These are phyloP conservation scores for Muntiacus muntjak DNA, from an alignment of 2,113 vertebrate species.

Conservation along the genomic window DNA sequence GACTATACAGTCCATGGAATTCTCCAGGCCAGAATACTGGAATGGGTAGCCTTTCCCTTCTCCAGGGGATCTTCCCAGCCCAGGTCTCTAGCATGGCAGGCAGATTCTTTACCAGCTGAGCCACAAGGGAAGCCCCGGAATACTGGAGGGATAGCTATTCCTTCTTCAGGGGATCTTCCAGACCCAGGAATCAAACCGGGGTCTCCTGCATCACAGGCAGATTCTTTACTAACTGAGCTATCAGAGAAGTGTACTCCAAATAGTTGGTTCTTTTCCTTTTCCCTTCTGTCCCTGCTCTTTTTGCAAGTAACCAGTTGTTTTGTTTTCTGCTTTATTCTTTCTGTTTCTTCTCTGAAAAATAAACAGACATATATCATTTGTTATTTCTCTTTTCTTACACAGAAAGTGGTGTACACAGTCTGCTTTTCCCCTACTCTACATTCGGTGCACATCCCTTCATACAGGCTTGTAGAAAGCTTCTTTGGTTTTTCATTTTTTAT, in stretches of 20 bases:
- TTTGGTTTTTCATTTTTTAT: background rate
- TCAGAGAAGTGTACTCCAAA: background rate
- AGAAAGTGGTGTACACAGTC: background rate
- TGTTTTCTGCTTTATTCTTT: background rate
- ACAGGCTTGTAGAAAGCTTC: background rate
- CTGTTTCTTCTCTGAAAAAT: background rate
- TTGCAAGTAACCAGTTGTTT: background rate
- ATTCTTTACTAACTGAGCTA: background rate
- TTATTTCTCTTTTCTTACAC: background rate
- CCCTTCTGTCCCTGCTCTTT: background rate
- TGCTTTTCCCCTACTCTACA: background rate
- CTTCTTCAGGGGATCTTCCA: background rate
- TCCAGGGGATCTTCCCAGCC: background rate
- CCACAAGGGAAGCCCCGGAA: background rate
- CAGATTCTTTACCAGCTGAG: background rate
- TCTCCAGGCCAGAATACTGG: background rate
- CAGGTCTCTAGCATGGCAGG: background rate
- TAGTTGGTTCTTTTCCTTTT: background rate
- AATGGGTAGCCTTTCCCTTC: background rate
- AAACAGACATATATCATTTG: background rate
- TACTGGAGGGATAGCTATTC: background rate
- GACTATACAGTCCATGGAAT: background rate
- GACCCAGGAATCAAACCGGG: background rate
- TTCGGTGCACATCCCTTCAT: background rate
- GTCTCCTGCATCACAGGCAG: background rate